Conservation (phyloP, 2,113 vertebrate species). For the Oceanites oceanicus region DNA sequence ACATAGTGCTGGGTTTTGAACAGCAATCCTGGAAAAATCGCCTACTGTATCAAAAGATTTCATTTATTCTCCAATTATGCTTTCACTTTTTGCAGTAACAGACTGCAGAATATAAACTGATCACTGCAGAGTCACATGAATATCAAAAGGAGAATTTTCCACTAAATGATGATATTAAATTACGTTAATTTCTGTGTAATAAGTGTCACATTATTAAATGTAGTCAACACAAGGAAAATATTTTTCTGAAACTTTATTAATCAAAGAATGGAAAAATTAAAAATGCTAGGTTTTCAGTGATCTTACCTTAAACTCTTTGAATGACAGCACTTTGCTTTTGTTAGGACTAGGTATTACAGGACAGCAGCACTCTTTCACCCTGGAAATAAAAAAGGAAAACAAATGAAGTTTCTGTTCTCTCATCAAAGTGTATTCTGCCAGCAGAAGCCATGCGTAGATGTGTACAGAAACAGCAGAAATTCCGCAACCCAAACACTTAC, state of each 20-base stretch:
- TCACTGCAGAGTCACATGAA: neutral
- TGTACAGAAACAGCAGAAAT: neutral
- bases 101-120: neutral
- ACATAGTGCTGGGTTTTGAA: neutral
- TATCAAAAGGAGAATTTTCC: neutral
- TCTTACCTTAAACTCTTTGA: conserved; percentile 68
- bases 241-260: neutral
- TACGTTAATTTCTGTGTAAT: neutral
- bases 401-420: neutral
- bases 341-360: conserved; percentile 74
- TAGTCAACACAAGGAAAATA: neutral
- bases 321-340: conserved; percentile 71
- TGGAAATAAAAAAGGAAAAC: conserved; percentile 1
- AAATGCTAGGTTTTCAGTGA: neutral
- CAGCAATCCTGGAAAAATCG: neutral
- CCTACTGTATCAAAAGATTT: neutral
- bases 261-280: neutral
- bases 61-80: neutral
- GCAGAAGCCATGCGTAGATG: neutral
- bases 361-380: conserved; percentile 71
- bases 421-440: neutral
- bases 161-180: neutral
- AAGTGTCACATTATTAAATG: neutral
- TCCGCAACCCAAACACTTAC: neutral
- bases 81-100: neutral